A percentile compares a stretch with the other conserved stretches of the same genome.
Evolutionary conservation across 1,140 invertebrate genomes (phyloP).

Genomic region (Drosophila serrata): DNA sequence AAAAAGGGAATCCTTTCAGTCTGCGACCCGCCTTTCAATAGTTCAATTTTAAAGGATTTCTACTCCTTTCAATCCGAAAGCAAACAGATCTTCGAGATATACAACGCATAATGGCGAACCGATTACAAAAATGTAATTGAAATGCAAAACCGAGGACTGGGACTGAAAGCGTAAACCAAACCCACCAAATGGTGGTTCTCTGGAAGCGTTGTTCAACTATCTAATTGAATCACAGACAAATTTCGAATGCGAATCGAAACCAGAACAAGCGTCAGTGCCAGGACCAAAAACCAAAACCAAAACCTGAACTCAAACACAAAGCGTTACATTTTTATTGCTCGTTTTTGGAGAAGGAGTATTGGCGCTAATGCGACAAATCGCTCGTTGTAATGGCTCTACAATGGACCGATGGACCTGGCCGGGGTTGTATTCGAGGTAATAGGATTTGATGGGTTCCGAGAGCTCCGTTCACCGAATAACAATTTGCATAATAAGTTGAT

Average conservation of each 20-base stretch:
- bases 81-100: slow-evolving; percentile 26
- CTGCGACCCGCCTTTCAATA: slow-evolving; percentile 12
- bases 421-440: slow-evolving; percentile 56
- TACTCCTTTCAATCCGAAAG: slow-evolving; percentile 22
- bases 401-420: slow-evolving; percentile 43
- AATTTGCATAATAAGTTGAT: slow-evolving; percentile 80
- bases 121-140: slow-evolving; percentile 57
- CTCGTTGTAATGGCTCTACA: slow-evolving; percentile 61
- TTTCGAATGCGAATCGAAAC: slow-evolving; percentile 12
- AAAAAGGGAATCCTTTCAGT: slow-evolving; percentile 32
- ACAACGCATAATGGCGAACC: slow-evolving; percentile 41
- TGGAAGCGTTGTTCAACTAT: slow-evolving; percentile 18
- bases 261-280: neutral
- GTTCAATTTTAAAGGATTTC: slow-evolving; percentile 49
- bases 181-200: neutral
- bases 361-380: slow-evolving; percentile 64
- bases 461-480: slow-evolving; percentile 60
- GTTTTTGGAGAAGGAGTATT: neutral
- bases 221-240: slow-evolving; percentile 39
- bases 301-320: slow-evolving; percentile 1
- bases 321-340: slow-evolving; percentile 29
- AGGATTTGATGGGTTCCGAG: slow-evolving; percentile 68
- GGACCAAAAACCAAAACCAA: slow-evolving; percentile 14
- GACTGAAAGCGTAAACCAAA: slow-evolving; percentile 16
- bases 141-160: slow-evolving; percentile 20